These are phyloP conservation scores for Ibidorhyncha struthersii DNA, from an alignment of 2,113 vertebrate genomes.

Conservation along the genomic window DNA sequence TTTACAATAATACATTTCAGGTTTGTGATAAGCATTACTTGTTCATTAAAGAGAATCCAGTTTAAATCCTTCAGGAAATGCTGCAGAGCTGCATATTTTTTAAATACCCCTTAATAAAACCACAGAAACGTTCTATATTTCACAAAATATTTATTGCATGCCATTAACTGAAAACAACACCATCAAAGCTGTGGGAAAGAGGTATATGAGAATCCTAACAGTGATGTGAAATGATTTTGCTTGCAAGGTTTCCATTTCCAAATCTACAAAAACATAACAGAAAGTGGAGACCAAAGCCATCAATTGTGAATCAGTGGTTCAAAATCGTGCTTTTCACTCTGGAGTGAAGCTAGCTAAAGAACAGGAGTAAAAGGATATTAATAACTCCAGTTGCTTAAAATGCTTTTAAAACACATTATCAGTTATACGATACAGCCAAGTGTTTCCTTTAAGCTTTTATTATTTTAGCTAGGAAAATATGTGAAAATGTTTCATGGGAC, in stretches of 20 bases:
- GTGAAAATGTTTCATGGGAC: neutral
- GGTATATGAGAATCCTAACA: neutral
- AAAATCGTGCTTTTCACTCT: neutral
- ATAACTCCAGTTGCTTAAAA: neutral
- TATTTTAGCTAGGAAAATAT: neutral
- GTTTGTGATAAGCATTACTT: conserved; percentile 8
- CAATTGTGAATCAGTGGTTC: neutral
- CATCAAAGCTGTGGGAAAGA: conserved; percentile 12
- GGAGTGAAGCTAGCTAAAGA: neutral
- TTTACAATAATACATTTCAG: neutral
- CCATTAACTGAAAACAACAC: conserved; percentile 33
- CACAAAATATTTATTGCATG: conserved; percentile 38
- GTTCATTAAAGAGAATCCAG: neutral
- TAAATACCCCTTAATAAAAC: neutral
- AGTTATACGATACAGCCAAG: neutral
- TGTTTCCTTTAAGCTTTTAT: neutral
- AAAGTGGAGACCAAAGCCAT: neutral
- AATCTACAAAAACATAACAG: neutral
- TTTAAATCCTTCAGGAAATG: conserved; percentile 44
- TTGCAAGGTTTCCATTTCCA: neutral
- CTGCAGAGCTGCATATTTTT: neutral
- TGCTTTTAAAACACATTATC: neutral
- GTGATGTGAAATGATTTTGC: neutral
- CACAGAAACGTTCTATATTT: neutral
- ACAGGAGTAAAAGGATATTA: neutral